Evolutionary conservation across 2,888 invertebrate species (phyloP), one percentile per base, ranked within the genome.

Genomic region (Eutolmus rufibarbis): DNA sequence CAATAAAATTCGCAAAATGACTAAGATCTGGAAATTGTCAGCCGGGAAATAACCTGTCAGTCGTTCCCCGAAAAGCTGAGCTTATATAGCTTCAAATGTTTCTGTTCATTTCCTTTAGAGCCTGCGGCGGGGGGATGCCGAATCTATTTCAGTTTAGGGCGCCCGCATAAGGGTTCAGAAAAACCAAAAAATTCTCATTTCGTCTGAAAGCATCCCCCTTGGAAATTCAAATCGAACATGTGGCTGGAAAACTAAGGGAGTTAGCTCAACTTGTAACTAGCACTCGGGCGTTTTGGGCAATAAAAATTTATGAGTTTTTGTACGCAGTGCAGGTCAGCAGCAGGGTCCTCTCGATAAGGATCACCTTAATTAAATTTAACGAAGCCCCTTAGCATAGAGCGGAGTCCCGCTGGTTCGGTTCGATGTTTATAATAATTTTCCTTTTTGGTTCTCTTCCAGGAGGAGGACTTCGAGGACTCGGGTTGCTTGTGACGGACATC

Each of bases 341-440:
- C 31, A 51, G 74, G 31, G 28, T 5, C 28, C 74, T 46, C 40
- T 46, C 23, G 74, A 85, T 74, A 85, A 28, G 43, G 74, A 85
- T 85, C 85, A 74, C 57, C 28, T 19, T 85, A 85, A 85, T 85
- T 85, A 85, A 85, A 85, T 85, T 74, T 43, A 74, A 85, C 74
- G 74, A 85, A 51, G 37, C 16, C 74, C 46, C 46, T 46, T 37
- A 31, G 74, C 34, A 79, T n/a, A 16, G n/a, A n/a, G 19, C 46
- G n/a, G 34, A 46, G 28, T 40, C 51, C 74, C 31, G 43, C 85
- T 74, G 74, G n/a, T 74, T 74, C 34, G 31, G 43, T 85, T 40
- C 16, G 28, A 43, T 19, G 43, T 74, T 74, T 56, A 74, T 28
- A 74, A 74, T 37, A 85, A 46, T 85, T 74, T 74, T 19, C 37